A percentile compares a stretch with the other conserved stretches of the same genome.
These are phyloP conservation scores for Leptopilina boulardi DNA, from an alignment of 1,140 invertebrate genomes.

Conservation along the genomic window DNA sequence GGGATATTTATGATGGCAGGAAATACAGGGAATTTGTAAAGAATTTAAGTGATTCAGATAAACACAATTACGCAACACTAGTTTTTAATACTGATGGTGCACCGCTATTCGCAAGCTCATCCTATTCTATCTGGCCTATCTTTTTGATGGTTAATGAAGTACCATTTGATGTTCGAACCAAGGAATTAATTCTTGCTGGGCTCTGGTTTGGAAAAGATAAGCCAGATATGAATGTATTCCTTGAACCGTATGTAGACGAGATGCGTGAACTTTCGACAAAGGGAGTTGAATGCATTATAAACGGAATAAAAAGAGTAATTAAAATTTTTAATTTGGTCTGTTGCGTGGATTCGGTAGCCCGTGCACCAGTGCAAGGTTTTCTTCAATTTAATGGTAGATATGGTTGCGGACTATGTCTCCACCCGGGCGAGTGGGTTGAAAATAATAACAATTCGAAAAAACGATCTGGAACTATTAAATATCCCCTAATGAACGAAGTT, in stretches of 20 bases:
- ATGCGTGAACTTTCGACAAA: too few species aligned
- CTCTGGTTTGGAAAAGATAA: too few species aligned
- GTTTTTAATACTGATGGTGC: slow-evolving; percentile 49
- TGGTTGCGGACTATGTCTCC: slow-evolving; percentile 44
- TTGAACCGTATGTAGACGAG: too few species aligned
- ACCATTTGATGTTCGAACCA: slow-evolving; percentile 35
- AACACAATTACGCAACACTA: too few species aligned
- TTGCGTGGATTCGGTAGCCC: slow-evolving; percentile 41
- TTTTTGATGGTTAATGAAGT: slow-evolving; percentile 48
- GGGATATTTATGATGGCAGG: too few species aligned
- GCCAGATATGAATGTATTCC: too few species aligned
- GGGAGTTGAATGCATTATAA: slow-evolving; percentile 38
- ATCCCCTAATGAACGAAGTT: slow-evolving; percentile 13
- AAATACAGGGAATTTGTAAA: too few species aligned
- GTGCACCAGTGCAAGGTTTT: slow-evolving; percentile 41
- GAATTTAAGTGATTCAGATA: too few species aligned
- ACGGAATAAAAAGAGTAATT: slow-evolving; percentile 27
- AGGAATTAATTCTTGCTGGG: slow-evolving; percentile 17
- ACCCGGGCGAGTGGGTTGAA: slow-evolving; percentile 36
- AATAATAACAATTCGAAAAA: neutral
- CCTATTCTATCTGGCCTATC: slow-evolving; percentile 46
- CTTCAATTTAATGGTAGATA: slow-evolving; percentile 43
- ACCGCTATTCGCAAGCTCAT: slow-evolving; percentile 41
- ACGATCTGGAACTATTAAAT: slow-evolving; percentile 29
- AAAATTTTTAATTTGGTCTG: slow-evolving; percentile 43